Evolutionary conservation across 2,113 vertebrate genomes (phyloP).

Genomic region (Chaetura pelagica): DNA sequence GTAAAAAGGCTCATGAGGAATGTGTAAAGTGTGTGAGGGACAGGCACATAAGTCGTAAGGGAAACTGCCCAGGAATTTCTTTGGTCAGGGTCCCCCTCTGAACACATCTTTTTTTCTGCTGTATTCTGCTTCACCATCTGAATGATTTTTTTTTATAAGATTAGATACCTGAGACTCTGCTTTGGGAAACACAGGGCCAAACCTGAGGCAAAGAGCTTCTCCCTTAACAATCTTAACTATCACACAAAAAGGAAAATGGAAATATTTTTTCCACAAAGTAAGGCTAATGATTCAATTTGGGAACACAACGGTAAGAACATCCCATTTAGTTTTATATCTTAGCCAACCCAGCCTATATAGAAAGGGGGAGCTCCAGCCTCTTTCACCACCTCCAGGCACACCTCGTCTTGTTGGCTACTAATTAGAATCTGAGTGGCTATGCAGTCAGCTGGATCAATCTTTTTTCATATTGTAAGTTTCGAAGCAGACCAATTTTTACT

Average conservation of each 20-base stretch:
- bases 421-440: neutral
- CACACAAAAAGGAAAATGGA: neutral
- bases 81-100: too few species aligned
- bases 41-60: too few species aligned
- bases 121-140: too few species aligned
- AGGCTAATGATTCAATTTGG: neutral
- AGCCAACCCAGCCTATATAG: neutral
- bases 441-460: neutral
- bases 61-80: too few species aligned
- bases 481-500: neutral
- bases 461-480: neutral
- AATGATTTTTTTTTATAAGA: too few species aligned
- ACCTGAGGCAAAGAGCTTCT: too few species aligned
- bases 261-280: neutral
- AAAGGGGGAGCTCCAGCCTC: neutral
- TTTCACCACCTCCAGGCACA: neutral
- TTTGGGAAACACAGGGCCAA: too few species aligned
- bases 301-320: neutral
- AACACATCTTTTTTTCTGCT: too few species aligned
- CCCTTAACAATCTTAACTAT: neutral
- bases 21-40: too few species aligned
- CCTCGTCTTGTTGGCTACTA: neutral
- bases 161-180: too few species aligned
- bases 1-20: too few species aligned
- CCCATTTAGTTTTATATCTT: neutral